Evolutionary conservation across 1,140 invertebrate species (phyloP).

Genomic region (Drosophila asahinai): DNA sequence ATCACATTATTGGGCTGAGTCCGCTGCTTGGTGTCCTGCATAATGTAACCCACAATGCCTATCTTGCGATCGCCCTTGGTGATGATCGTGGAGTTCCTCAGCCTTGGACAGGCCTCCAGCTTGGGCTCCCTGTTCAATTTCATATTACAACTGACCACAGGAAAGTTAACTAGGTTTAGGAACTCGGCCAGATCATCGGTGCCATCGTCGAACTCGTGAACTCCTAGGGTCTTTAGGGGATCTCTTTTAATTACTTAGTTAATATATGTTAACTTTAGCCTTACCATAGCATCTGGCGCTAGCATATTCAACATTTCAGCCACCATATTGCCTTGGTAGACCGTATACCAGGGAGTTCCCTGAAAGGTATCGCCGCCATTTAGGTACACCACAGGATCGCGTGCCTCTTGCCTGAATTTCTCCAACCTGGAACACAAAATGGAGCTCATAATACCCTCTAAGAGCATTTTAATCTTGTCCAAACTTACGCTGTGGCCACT

Average conservation of each 20-base stretch:
- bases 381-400: conserved; percentile 87
- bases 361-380: conserved; percentile 96
- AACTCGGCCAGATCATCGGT: conserved; percentile 91
- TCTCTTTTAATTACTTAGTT: not conserved
- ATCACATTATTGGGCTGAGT: conserved; percentile 88
- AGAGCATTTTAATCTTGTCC: too few relatives aligned
- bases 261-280: conserved; percentile 56
- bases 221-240: conserved; percentile 91
- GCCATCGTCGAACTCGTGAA: conserved; percentile 96
- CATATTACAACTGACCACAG: conserved; percentile 92
- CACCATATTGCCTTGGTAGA: conserved; percentile 91
- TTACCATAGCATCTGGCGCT: conserved; percentile 93
- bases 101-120: conserved; percentile 81
- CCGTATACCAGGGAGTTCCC: conserved; percentile 92
- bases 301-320: conserved; percentile 91
- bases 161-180: conserved; percentile 89
- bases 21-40: conserved; percentile 90
- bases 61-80: conserved; percentile 88
- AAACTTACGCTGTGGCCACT: conserved; percentile 87
- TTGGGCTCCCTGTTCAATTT: conserved; percentile 88
- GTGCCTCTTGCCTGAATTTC: conserved; percentile 86
- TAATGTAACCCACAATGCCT: conserved; percentile 95
- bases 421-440: conserved; percentile 84
- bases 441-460: fast-evolving
- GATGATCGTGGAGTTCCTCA: conserved; percentile 89